Conservation (phyloP, 2,113 vertebrate genomes). For the Amphilophus citrinellus region DNA sequence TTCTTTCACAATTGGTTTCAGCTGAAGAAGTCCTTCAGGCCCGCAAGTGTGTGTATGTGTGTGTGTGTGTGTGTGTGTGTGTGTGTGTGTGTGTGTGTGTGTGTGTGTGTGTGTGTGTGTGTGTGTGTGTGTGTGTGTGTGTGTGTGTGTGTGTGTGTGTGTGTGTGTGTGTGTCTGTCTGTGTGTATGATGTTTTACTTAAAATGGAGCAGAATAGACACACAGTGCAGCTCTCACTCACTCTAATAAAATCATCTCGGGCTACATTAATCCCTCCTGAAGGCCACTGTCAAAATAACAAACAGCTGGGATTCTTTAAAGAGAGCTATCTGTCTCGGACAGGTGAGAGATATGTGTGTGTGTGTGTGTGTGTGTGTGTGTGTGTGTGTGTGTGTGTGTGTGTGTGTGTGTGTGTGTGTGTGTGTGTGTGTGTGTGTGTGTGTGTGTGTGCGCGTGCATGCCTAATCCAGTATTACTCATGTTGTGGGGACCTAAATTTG, state of each 20-base stretch:
- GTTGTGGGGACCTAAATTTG: neutral
- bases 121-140: no score
- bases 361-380: no score
- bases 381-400: no score
- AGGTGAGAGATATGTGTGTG: slow-evolving; percentile 59
- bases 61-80: neutral
- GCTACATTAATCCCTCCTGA: slow-evolving; percentile 79
- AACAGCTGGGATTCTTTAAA: slow-evolving; percentile 74
- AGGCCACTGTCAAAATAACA: slow-evolving; percentile 78
- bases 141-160: no score
- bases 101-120: neutral
- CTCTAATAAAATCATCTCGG: slow-evolving; percentile 79
- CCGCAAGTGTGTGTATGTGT: slow-evolving; percentile 43
- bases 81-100: slow-evolving; percentile 54
- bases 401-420: no score
- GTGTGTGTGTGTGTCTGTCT: neutral
- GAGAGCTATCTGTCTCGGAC: slow-evolving; percentile 69
- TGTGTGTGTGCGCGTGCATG: neutral
- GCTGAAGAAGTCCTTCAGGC: slow-evolving; percentile 78
- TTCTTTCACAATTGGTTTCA: slow-evolving; percentile 81
- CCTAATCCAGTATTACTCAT: neutral
- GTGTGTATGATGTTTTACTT: slow-evolving; percentile 71
- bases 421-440: slow-evolving; percentile 31
- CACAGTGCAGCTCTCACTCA: slow-evolving; percentile 53
- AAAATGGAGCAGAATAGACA: slow-evolving; percentile 54